These are phyloP conservation scores for Enteromius argenteus DNA, from an alignment of 2,797 vertebrate genomes.

Conservation along the genomic window DNA sequence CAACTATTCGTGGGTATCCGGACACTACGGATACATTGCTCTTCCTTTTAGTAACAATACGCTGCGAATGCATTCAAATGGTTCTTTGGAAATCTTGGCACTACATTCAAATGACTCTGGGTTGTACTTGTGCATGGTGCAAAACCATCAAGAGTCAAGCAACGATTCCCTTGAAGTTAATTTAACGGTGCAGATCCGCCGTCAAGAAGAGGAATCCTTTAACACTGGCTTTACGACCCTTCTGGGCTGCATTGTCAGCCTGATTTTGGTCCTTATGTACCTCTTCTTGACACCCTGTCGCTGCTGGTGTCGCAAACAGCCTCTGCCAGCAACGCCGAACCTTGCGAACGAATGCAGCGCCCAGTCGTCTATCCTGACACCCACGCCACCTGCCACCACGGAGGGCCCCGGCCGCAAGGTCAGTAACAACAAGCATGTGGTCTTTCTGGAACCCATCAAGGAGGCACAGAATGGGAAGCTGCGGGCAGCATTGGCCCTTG, in stretches of 20 bases:
- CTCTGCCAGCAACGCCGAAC: slow-evolving; percentile 53
- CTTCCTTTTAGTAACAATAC: slow-evolving; percentile 83
- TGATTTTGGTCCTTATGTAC: slow-evolving; percentile 91
- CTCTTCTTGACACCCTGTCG: slow-evolving; percentile 90
- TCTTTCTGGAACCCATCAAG: slow-evolving; percentile 92
- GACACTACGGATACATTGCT: slow-evolving; percentile 80
- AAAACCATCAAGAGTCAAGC: slow-evolving; percentile 73
- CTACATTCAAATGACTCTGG: slow-evolving; percentile 80
- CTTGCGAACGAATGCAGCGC: slow-evolving; percentile 84
- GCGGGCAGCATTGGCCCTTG: slow-evolving; percentile 76
- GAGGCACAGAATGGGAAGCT: slow-evolving; percentile 86
- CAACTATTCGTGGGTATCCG: slow-evolving; percentile 87
- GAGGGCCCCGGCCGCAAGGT: slow-evolving; percentile 86
- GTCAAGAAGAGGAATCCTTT: slow-evolving; percentile 77
- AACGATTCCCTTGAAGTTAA: slow-evolving; percentile 88
- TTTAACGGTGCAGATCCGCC: slow-evolving; percentile 78
- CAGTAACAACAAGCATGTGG: slow-evolving; percentile 92
- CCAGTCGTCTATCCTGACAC: slow-evolving; percentile 89
- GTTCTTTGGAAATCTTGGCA: slow-evolving; percentile 83
- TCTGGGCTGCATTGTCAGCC: slow-evolving; percentile 89
- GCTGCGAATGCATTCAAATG: slow-evolving; percentile 82
- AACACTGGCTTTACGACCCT: slow-evolving; percentile 93
- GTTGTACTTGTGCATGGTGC: slow-evolving; percentile 87
- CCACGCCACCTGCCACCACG: slow-evolving; percentile 83
- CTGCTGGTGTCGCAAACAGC: slow-evolving; percentile 74